Evolutionary conservation across 1,140 invertebrate species (phyloP).

Genomic region (Mycetomoellerius zeteki): DNA sequence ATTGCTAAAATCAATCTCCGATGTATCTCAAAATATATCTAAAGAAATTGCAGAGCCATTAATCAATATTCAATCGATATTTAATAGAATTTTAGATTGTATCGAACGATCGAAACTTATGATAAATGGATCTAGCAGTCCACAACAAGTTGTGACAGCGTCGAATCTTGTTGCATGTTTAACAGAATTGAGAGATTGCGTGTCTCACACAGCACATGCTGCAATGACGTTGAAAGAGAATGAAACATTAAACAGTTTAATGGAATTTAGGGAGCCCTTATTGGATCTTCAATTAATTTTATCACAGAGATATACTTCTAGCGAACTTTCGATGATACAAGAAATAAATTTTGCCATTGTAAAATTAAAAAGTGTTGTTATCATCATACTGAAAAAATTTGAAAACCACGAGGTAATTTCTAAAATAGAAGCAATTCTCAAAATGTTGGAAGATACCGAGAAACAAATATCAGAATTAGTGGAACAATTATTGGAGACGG

Average conservation of each 20-base stretch:
- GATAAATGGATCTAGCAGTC: conserved; percentile 18
- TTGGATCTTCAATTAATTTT: conserved; percentile 77
- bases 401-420: conserved; percentile 65
- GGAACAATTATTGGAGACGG: conserved; percentile 47
- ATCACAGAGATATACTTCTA: conserved; percentile 54
- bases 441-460: conserved; percentile 78
- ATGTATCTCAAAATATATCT: conserved; percentile 70
- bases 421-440: conserved; percentile 70
- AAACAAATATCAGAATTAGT: conserved; percentile 73
- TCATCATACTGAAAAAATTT: conserved; percentile 67
- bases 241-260: conserved; percentile 78
- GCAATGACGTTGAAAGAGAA: conserved; percentile 80
- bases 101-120: conserved; percentile 67
- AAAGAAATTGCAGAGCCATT: conserved; percentile 82
- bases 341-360: conserved; percentile 74
- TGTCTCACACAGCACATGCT: conserved; percentile 79
- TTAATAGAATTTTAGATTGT: conserved; percentile 78
- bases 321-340: conserved; percentile 74
- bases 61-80: conserved; percentile 80
- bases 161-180: conserved; percentile 75
- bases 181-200: conserved; percentile 77
- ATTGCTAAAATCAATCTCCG: conserved; percentile 24
- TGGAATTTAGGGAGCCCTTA: conserved; percentile 80
- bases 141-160: conserved; percentile 22
- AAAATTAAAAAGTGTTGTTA: conserved; percentile 76